Evolutionary conservation across 2,888 invertebrate genomes (phyloP).

Genomic region (Crepidodera aurea): DNA sequence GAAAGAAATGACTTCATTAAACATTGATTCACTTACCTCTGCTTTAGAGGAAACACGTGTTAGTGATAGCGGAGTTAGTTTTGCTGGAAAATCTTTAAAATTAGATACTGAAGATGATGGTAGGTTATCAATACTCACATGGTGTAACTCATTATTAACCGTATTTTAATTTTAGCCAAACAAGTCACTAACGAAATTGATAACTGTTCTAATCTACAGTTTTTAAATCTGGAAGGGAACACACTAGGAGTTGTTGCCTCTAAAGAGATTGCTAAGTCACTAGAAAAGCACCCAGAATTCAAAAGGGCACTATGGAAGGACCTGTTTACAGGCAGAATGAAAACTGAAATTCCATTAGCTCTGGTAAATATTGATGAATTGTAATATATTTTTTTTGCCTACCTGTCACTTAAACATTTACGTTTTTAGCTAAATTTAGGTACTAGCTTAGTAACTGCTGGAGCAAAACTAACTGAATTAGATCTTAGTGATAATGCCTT

Average conservation of each 20-base stretch:
- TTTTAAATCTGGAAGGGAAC: slow-evolving; percentile 88
- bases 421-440: slow-evolving; percentile 72
- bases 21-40: slow-evolving; percentile 66
- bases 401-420: not conserved
- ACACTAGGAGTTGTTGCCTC: slow-evolving; percentile 92
- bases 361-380: slow-evolving; percentile 73
- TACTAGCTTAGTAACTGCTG: slow-evolving; percentile 80
- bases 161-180: slow-evolving; percentile 65
- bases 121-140: slow-evolving; percentile 59
- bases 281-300: slow-evolving; percentile 80
- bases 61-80: slow-evolving; percentile 74
- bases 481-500: slow-evolving; percentile 98
- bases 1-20: slow-evolving; percentile 44
- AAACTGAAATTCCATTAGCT: slow-evolving; percentile 93
- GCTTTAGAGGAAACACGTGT: slow-evolving; percentile 63
- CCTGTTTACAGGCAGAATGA: slow-evolving; percentile 95
- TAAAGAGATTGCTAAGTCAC: slow-evolving; percentile 79
- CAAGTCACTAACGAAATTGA: slow-evolving; percentile 80
- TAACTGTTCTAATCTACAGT: slow-evolving; percentile 72
- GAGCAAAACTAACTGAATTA: slow-evolving; percentile 80
- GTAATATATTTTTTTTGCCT: too few relatives aligned
- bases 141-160: not conserved
- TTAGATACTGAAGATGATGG: slow-evolving; percentile 82
- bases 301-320: slow-evolving; percentile 92
- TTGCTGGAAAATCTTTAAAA: slow-evolving; percentile 81